Base-by-base conservation (phyloP, 1,140 invertebrate species). In the Adoxophyes honmai region DNA sequence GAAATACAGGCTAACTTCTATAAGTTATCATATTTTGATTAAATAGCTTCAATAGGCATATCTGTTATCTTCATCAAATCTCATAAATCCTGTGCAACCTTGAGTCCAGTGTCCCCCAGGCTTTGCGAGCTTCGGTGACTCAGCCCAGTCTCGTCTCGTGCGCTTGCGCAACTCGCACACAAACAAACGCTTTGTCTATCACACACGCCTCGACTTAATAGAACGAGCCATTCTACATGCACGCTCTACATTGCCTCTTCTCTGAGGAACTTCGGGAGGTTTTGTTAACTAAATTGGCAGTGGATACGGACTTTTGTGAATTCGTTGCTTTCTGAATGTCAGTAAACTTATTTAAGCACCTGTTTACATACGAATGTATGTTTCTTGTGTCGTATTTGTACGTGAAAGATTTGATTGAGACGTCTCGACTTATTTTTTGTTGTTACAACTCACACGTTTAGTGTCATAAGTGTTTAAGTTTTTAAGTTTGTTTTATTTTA, bases 291-390 rank as follows among this genome's bases (percentile, higher is more conserved):
- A 1, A 35, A 54, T 0, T 52, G 51, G 64, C 38, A 69, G 70
- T 75, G 64, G 33, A 68, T 33, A 2, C 2, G 6, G 42, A 34
- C 48, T 34, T 14, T 42, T 33, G 57, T 36, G 37, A 35, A 56
- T 60, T 18, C 62, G 61, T 64, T n/a, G n/a, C n/a, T 66, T 63
- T 63, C 71, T 60, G 60, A 70, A 80, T 80, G 77, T 80, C 72
- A 81, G 73, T 77, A 77, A 81, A 83, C 75, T 81, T 72, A 68
- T 68, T 71, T 68, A 74, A 74, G 62, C 79, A 79, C 73, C 78
- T 85, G 81, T 85, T 81, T 78, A 79, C 75, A 80, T 78, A 78
- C 62, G 62, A 70, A 70, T 65, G 70, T 73, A 64, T 76, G 71
- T 70, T 68, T 64, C 54, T 66, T 60, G 64, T 28, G 21, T 28